phyloP scores from a whole-genome alignment of 1,140 invertebrate genomes.

The Anadara kagoshimensis region DNA sequence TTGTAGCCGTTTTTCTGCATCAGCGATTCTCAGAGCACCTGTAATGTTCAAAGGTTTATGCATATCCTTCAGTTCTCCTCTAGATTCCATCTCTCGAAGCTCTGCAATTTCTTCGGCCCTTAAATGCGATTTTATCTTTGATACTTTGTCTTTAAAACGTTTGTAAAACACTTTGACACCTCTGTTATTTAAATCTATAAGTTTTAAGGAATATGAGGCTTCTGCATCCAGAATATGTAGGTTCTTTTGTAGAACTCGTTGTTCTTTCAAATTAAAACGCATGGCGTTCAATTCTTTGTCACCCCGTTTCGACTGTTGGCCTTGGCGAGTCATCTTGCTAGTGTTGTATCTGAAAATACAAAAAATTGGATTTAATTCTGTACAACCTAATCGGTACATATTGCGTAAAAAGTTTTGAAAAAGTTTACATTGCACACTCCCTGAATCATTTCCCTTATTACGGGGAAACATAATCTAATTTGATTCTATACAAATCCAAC shows the following conservation, averaged over 20 bases:
- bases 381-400: too few species aligned
- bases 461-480: too few species aligned
- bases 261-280: conserved; percentile 61
- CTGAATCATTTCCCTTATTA: too few species aligned
- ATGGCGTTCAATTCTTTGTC: conserved; percentile 60
- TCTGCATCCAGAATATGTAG: conserved; percentile 54
- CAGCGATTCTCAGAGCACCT: conserved; percentile 58
- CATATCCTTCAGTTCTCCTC: conserved; percentile 42
- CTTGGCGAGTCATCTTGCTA: too few species aligned
- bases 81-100: conserved; percentile 48
- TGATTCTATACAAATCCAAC: too few species aligned
- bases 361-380: too few species aligned
- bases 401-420: too few species aligned
- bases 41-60: conserved; percentile 35
- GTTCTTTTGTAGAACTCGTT: conserved; percentile 56
- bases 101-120: conserved; percentile 53
- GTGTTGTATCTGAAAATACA: too few species aligned
- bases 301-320: too few species aligned
- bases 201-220: conserved; percentile 54
- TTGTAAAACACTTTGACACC: conserved; percentile 58
- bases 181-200: conserved; percentile 58
- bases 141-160: conserved; percentile 60
- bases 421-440: too few species aligned
- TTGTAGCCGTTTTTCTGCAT: conserved; percentile 51
- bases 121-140: conserved; percentile 55